Conservation (phyloP, 1,140 invertebrate species). For the Schlechtendalia chinensis region DNA sequence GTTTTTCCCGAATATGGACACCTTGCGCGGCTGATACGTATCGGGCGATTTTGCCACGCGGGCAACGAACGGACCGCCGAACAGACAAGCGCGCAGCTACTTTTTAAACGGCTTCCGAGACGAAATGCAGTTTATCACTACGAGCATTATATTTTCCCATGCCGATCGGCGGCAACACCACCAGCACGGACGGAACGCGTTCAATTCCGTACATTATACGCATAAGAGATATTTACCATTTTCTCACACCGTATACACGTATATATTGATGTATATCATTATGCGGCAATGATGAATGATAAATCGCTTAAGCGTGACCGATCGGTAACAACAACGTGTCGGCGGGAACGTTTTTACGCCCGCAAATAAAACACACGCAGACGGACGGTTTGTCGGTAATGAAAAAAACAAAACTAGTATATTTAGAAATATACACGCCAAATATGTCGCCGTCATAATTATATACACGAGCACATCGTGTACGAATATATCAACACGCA, state of each 20-base stretch:
- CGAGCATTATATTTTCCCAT: background rate
- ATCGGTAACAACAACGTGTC: background rate
- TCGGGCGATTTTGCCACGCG: background rate
- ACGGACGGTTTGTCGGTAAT: too few relatives aligned
- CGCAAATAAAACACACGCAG: background rate
- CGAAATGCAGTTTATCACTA: too few relatives aligned
- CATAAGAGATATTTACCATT: too few relatives aligned
- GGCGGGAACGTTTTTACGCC: background rate
- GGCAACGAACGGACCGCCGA: background rate
- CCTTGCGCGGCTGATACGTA: too few relatives aligned
- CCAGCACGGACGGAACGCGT: too few relatives aligned
- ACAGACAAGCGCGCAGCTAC: background rate
- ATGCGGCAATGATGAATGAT: background rate
- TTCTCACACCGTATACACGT: background rate
- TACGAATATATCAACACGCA: too few relatives aligned
- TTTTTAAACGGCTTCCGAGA: background rate
- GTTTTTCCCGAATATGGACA: too few relatives aligned
- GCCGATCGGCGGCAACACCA: background rate
- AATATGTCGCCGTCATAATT: too few relatives aligned
- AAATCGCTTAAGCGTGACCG: background rate
- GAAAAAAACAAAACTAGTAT: too few relatives aligned
- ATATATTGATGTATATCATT: background rate
- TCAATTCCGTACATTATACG: too few relatives aligned
- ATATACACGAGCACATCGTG: too few relatives aligned
- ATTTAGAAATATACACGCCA: too few relatives aligned